Conservation (phyloP, 2,113 vertebrate genomes). For the Kryptolebias marmoratus region DNA sequence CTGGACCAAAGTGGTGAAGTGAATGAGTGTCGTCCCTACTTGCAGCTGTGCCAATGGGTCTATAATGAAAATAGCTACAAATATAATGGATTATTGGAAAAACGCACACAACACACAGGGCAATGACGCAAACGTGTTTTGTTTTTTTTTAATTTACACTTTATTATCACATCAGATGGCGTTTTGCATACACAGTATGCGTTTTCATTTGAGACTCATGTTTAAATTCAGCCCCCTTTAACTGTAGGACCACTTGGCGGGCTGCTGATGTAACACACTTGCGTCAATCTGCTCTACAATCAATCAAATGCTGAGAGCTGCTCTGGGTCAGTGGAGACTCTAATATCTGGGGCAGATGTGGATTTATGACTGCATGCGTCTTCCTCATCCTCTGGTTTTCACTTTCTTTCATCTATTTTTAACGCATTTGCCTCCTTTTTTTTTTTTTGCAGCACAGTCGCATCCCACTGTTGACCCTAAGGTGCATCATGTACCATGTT, state of each 20-base stretch:
- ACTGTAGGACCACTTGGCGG: not conserved
- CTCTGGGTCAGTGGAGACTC: constrained; percentile 56
- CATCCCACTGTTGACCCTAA: not conserved
- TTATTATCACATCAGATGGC: not conserved
- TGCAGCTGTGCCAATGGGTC: no score
- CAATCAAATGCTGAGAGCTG: constrained; percentile 48
- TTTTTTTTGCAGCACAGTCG: not conserved
- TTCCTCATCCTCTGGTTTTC: constrained; percentile 32
- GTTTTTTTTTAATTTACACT: not conserved
- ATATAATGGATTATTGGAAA: no score
- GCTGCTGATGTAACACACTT: constrained; percentile 40
- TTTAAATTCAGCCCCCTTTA: constrained; percentile 6
- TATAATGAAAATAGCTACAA: no score
- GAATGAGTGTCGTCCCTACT: no score
- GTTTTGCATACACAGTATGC: not conserved
- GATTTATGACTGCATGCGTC: constrained; percentile 47
- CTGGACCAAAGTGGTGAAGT: no score
- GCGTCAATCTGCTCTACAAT: constrained; percentile 56
- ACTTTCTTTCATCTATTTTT: constrained; percentile 21
- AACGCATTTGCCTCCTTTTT: not conserved
- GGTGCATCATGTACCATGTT: not conserved
- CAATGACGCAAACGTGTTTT: not conserved
- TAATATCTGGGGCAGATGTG: constrained; percentile 43
- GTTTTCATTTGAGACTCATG: not conserved
- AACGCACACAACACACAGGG: not conserved